Base-by-base conservation (phyloP, 1,140 invertebrate genomes). In the Leguminivora glycinivorella region DNA sequence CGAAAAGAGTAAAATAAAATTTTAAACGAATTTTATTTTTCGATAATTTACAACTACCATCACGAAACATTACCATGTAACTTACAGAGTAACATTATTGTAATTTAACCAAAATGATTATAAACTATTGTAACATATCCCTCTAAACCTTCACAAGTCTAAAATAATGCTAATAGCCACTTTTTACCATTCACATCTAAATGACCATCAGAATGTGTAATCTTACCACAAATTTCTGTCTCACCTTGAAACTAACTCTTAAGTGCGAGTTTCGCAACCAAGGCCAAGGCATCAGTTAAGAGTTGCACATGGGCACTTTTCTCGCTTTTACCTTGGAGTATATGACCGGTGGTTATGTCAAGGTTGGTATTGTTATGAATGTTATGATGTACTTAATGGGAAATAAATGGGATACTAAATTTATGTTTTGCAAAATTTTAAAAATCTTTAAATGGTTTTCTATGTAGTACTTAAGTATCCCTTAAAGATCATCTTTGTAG, bases 241-340 rank as follows among this genome's bases (percentile, higher is more conserved):
- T 52, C 9, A 52, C 47, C 47, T 52, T 52, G 19, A 52, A 52
- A 52, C 47, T n/a, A 6, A 52, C 47, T 52, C 47, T 52, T 52
- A 52, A 52, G 19, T 52, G 19, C 47, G 10, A 1, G 47, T 52
- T 52, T 52, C 47, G 5, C 47, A 52, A 52, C 47, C 47, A 52
- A 22, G 47, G 17, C 47, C 47, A 52, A 22, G 47, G 47, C 22
- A 9, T 22, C 17, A 52, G 7, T 52, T 52, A 52, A 52, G 19
- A 52, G 47, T 52, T 52, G 47, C 47, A 7, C 19, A 52, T 22
- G 47, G 47, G 19, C 47, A 52, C 7, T 52, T 52, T 52, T 52
- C 19, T 52, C 14, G 9, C 19, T 52, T 52, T 52, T 9, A 52
- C 47, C 47, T 52, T 63, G 29, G 58, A 25, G n/a, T 6, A 25